A percentile compares a stretch with the other conserved stretches of the same genome.
Evolutionary conservation across 2,888 invertebrate genomes (phyloP).

Genomic region (Rhodophaea formosa): DNA sequence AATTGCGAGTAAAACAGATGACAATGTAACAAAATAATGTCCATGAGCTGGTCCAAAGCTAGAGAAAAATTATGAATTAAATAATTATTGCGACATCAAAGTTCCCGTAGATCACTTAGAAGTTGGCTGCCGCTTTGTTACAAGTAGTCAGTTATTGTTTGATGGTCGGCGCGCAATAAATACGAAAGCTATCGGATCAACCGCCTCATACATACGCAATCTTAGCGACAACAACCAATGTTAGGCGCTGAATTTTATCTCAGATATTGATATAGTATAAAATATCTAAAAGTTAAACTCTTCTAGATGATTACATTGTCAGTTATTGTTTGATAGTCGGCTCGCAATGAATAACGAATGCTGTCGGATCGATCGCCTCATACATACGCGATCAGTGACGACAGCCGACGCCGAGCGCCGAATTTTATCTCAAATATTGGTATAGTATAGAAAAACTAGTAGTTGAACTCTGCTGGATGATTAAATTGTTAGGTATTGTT

Average conservation of each 20-base stretch:
- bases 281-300: not conserved
- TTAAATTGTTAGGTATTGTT: not conserved
- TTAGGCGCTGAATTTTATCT: not conserved
- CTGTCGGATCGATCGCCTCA: not conserved
- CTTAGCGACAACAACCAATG: not conserved
- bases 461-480: not conserved
- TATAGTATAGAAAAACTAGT: not conserved
- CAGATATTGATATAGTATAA: not conserved
- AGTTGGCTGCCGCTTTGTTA: too few species aligned
- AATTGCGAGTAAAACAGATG: too few species aligned
- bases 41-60: too few species aligned
- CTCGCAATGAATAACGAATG: not conserved
- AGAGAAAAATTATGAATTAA: too few species aligned
- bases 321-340: not conserved
- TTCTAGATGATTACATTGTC: not conserved
- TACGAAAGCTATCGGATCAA: not conserved
- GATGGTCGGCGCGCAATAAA: not conserved
- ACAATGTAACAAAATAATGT: too few species aligned
- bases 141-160: not conserved
- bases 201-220: not conserved
- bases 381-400: not conserved
- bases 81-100: too few species aligned
- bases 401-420: not conserved
- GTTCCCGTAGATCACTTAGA: too few species aligned
- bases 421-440: not conserved